A percentile compares a stretch with the other conserved stretches of the same genome.
Evolutionary conservation across 2,113 vertebrate species (phyloP).

Genomic region (Neolamprologus brichardi): DNA sequence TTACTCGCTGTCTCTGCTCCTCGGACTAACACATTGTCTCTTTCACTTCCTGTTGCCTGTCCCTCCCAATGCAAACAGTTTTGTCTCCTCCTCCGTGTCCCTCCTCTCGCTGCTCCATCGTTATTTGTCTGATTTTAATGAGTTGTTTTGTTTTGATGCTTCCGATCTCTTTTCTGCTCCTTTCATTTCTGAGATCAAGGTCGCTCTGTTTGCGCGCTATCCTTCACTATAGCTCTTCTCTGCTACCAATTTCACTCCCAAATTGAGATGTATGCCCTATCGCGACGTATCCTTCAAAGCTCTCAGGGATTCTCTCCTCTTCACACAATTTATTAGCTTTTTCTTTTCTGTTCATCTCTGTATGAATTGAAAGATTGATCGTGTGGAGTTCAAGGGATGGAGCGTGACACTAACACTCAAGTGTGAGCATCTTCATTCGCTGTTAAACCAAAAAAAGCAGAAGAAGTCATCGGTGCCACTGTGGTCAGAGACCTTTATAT

Average conservation of each 20-base stretch:
- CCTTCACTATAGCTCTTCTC: neutral
- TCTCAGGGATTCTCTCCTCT: neutral
- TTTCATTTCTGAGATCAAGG: constrained; percentile 6
- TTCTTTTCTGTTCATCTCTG: neutral
- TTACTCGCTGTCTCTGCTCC: neutral
- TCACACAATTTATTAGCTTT: neutral
- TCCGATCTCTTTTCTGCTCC: neutral
- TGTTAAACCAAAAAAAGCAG: neutral
- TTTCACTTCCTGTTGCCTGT: neutral
- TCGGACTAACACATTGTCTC: neutral
- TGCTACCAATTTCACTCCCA: neutral
- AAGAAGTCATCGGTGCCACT: neutral
- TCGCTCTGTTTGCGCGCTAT: neutral
- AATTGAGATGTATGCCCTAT: neutral
- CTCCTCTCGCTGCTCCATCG: neutral
- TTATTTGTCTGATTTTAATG: constrained; percentile 24
- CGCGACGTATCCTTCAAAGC: neutral
- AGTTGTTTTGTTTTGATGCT: constrained; percentile 8
- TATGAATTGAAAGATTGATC: neutral
- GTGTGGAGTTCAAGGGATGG: neutral
- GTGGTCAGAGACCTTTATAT: accelerated
- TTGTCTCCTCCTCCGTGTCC: neutral
- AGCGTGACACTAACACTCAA: neutral
- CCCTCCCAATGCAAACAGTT: neutral
- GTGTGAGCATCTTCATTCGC: neutral